phyloP scores from a whole-genome alignment of 2,113 vertebrate species.

The Clupea harengus region DNA sequence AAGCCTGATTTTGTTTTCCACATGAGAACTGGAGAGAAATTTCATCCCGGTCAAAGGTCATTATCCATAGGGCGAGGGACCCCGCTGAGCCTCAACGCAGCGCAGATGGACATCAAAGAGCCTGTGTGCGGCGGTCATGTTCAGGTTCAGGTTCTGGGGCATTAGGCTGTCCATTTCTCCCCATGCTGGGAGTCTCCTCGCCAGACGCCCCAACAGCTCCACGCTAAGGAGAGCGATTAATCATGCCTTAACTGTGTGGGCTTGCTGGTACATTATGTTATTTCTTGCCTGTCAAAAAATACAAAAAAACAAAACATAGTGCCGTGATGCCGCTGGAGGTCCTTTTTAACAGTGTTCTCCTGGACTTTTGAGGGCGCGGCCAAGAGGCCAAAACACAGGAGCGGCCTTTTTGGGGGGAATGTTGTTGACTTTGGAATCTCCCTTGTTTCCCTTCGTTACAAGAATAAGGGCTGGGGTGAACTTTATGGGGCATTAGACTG shows the following conservation, averaged over 20 bases:
- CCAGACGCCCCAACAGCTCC: conserved; percentile 58
- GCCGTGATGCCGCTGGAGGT: conserved; percentile 60
- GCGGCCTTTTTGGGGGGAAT: conserved; percentile 57
- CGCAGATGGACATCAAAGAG: conserved; percentile 22
- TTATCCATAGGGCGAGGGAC: neutral
- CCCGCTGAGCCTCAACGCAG: neutral
- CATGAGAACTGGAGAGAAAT: neutral
- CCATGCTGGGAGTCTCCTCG: conserved; percentile 61
- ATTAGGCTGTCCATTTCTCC: conserved; percentile 52
- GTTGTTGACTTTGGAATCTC: conserved; percentile 78
- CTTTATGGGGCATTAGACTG: conserved; percentile 71
- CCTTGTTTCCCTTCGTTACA: conserved; percentile 74
- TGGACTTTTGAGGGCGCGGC: conserved; percentile 52
- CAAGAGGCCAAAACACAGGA: conserved; percentile 62
- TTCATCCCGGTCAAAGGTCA: neutral
- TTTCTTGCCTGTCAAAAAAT: conserved; percentile 56
- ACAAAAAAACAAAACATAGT: conserved; percentile 45
- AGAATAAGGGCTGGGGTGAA: conserved; percentile 69
- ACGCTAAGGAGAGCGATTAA: conserved; percentile 59
- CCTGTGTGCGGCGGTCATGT: conserved; percentile 53
- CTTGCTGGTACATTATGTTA: conserved; percentile 65
- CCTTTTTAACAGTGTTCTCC: conserved; percentile 61
- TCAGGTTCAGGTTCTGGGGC: conserved; percentile 59
- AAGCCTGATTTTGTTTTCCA: conserved; percentile 6
- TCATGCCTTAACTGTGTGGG: conserved; percentile 66